A percentile compares a stretch with the other conserved stretches of the same genome.
These are phyloP conservation scores for Polyodon spathula DNA, from an alignment of 2,113 vertebrate species.

Conservation along the genomic window DNA sequence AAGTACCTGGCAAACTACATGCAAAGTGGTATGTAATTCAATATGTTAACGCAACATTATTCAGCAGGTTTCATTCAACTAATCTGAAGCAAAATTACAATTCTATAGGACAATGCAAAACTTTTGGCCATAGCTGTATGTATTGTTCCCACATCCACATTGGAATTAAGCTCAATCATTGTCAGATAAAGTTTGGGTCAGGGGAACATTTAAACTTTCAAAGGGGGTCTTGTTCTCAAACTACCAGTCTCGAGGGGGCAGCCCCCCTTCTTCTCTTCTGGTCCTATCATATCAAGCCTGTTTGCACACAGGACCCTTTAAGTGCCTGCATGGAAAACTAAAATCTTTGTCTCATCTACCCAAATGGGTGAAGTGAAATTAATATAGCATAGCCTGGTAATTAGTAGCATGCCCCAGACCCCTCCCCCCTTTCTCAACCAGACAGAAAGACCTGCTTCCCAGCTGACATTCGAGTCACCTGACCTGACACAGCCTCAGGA, in stretches of 20 bases:
- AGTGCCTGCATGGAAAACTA: not conserved
- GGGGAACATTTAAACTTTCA: conserved; percentile 28
- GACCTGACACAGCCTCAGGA: no score
- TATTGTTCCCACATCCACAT: conserved; percentile 34
- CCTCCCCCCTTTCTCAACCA: not conserved
- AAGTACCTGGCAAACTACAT: no score
- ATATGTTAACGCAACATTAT: no score
- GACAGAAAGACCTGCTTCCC: not conserved
- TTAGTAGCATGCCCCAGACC: conserved; percentile 17
- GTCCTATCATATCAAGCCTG: not conserved
- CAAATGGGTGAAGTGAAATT: conserved; percentile 22
- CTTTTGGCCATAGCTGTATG: conserved; percentile 25
- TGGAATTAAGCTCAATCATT: conserved; percentile 29
- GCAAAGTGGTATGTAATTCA: no score
- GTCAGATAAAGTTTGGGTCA: conserved; percentile 26
- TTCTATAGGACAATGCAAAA: conserved; percentile 12
- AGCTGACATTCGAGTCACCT: no score
- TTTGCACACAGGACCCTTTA: conserved; percentile 12
- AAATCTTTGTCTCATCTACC: conserved; percentile 14
- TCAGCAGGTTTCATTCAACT: no score
- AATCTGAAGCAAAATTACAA: no score
- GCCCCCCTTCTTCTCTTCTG: conserved; percentile 10
- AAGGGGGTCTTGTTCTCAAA: conserved; percentile 40
- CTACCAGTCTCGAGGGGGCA: conserved; percentile 31
- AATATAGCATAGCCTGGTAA: conserved; percentile 31